phyloP scores from a whole-genome alignment of 2,888 invertebrate genomes.

The Ypsolopha sequella region DNA sequence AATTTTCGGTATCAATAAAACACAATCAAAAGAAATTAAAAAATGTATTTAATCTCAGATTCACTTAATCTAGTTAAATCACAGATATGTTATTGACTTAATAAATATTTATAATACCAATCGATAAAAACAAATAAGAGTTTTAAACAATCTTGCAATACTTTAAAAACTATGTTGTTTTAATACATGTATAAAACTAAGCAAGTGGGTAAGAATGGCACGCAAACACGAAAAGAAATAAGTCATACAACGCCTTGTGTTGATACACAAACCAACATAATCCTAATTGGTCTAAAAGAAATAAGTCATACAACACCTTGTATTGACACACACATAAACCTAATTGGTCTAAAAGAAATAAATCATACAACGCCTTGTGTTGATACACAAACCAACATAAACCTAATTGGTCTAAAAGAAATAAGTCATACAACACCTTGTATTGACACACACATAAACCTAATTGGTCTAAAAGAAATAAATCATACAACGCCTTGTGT shows the following conservation, averaged over 20 bases:
- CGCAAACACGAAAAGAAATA: not conserved
- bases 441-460: not conserved
- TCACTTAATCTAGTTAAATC: not conserved
- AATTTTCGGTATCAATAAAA: not conserved
- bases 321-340: not conserved
- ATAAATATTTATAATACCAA: not conserved
- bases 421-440: too few species aligned
- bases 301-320: too few species aligned
- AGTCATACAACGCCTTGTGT: too few species aligned
- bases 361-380: too few species aligned
- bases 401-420: too few species aligned
- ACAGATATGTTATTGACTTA: not conserved
- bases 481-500: too few species aligned
- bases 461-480: not conserved
- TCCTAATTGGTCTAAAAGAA: too few species aligned
- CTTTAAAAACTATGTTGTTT: not conserved
- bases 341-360: not conserved
- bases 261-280: too few species aligned
- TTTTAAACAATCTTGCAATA: not conserved
- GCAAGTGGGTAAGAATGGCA: not conserved
- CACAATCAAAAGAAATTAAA: not conserved
- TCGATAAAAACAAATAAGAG: not conserved
- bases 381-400: too few species aligned
- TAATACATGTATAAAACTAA: not conserved
- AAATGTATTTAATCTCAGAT: not conserved